phyloP scores from a whole-genome alignment of 2,888 invertebrate genomes.

The Vesta saturnalis region DNA sequence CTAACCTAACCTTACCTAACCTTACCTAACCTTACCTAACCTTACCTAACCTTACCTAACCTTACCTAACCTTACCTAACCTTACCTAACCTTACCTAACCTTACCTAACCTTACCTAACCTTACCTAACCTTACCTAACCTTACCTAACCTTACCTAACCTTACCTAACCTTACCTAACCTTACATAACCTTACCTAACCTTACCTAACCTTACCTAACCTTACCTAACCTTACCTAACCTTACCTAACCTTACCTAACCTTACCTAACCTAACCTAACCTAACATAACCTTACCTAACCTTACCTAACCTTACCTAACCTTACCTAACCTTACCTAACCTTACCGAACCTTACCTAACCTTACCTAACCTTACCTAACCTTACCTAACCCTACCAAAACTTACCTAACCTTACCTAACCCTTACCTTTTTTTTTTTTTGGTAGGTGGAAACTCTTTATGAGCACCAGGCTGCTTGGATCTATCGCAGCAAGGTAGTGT shows the following conservation, averaged over 20 bases:
- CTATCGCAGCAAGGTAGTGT: neutral
- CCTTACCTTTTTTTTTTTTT: slow-evolving; percentile 4
- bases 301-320: neutral
- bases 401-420: slow-evolving; percentile 1
- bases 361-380: too few relatives aligned
- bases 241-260: slow-evolving; percentile 15
- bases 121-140: too few relatives aligned
- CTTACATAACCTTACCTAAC: too few relatives aligned
- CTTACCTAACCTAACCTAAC: slow-evolving; percentile 4
- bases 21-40: slow-evolving; percentile 40
- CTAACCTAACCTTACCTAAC: slow-evolving; percentile 29
- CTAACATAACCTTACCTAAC: neutral
- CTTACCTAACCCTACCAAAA: too few relatives aligned
- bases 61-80: slow-evolving; percentile 43
- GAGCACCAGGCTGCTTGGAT: too few relatives aligned
- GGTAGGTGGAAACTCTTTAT: neutral
- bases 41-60: slow-evolving; percentile 41
- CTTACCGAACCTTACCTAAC: too few relatives aligned
- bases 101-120: too few relatives aligned
- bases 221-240: too few relatives aligned
- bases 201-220: too few relatives aligned
- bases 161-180: too few relatives aligned
- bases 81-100: slow-evolving; percentile 11
- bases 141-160: too few relatives aligned
- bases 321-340: too few relatives aligned